A percentile compares a stretch with the other conserved stretches of the same genome.
Conservation (phyloP, 2,113 vertebrate genomes). For the Eonycteris spelaea region DNA sequence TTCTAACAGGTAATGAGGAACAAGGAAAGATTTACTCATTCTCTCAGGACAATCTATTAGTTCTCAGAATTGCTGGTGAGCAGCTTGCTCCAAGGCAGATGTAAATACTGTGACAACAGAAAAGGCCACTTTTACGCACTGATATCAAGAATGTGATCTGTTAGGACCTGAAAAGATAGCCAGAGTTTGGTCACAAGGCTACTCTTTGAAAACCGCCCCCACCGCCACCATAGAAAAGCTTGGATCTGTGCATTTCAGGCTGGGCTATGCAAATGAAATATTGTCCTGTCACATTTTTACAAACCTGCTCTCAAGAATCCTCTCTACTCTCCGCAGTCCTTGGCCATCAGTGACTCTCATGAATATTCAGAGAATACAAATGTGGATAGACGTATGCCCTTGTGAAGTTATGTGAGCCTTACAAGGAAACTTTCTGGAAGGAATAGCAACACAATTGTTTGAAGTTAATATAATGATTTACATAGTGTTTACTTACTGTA, state of each 20-base stretch:
- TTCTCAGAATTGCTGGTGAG: slow-evolving; percentile 20
- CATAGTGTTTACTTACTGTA: neutral
- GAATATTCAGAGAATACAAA: slow-evolving; percentile 35
- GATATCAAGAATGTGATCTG: neutral
- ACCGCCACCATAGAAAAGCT: neutral
- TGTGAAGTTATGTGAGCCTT: neutral
- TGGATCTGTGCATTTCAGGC: neutral
- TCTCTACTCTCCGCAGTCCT: slow-evolving; percentile 20
- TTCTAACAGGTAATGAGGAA: neutral
- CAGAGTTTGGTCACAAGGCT: neutral
- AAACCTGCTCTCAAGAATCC: neutral
- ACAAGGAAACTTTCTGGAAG: neutral
- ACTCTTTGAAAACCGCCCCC: neutral
- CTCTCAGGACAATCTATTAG: slow-evolving; percentile 9
- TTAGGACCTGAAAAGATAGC: neutral
- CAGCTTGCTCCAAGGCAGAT: neutral
- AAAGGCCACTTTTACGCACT: neutral
- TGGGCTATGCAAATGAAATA: neutral
- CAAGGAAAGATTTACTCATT: slow-evolving; percentile 17
- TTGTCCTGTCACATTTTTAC: neutral
- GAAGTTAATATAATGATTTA: neutral
- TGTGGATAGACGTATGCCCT: neutral
- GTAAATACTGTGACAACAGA: neutral
- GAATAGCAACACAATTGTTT: slow-evolving; percentile 3
- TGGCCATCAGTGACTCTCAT: neutral